A percentile compares a stretch with the other conserved stretches of the same genome.
phyloP scores from a whole-genome alignment of 2,888 invertebrate species.

The Sussaba pulchella region DNA sequence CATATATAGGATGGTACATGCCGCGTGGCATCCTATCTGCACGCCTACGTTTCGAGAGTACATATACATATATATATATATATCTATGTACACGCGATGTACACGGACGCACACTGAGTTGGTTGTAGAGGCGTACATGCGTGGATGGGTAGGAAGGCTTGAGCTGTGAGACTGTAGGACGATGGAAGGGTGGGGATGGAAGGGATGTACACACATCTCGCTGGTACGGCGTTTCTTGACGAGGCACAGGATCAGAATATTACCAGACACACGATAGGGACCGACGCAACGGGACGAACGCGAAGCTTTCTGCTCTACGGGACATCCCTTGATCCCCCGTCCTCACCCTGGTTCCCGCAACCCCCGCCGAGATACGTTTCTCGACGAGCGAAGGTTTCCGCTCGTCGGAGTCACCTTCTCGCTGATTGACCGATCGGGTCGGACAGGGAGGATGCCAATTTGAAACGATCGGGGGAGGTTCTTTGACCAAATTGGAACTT shows the following conservation, averaged over 20 bases:
- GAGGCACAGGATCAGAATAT: slow-evolving; percentile 65
- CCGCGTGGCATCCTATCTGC: slow-evolving; percentile 45
- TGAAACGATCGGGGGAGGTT: neutral
- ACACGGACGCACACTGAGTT: slow-evolving; percentile 8
- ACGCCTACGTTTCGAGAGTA: slow-evolving; percentile 60
- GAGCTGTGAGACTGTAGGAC: slow-evolving; percentile 37
- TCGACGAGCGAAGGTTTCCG: slow-evolving; percentile 35
- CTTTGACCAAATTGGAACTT: neutral
- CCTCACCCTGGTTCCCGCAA: too few relatives aligned
- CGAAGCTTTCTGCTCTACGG: slow-evolving; percentile 27
- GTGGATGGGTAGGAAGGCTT: slow-evolving; percentile 16
- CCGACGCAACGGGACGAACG: slow-evolving; percentile 27
- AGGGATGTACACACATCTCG: slow-evolving; percentile 49
- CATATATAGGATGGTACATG: slow-evolving; percentile 41
- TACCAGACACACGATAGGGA: slow-evolving; percentile 55
- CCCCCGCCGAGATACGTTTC: slow-evolving; percentile 32
- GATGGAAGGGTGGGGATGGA: slow-evolving; percentile 38
- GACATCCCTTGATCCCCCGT: neutral
- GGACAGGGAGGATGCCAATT: slow-evolving; percentile 27
- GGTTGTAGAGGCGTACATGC: slow-evolving; percentile 5
- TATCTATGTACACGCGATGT: slow-evolving; percentile 27
- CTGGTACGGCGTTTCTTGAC: slow-evolving; percentile 58
- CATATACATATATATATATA: slow-evolving; percentile 38
- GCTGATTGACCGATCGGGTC: slow-evolving; percentile 18
- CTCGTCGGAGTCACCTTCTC: slow-evolving; percentile 15